Evolutionary conservation across 2,888 invertebrate genomes (phyloP).

Genomic region (Zhuqinia jingwanae): DNA sequence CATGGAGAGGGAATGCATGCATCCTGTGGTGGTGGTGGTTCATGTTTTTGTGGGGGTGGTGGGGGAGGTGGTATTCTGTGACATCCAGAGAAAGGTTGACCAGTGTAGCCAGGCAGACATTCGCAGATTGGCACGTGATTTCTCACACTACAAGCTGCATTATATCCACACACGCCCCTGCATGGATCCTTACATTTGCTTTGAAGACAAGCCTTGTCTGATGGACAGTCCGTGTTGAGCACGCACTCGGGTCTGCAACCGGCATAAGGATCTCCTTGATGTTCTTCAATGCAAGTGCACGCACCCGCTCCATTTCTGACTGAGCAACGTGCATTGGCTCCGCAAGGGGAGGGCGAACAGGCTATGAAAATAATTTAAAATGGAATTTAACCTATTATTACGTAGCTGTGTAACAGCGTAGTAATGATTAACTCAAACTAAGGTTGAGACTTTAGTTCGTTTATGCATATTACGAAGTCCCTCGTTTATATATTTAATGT

Average conservation of each 20-base stretch:
- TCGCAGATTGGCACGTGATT: conserved; percentile 88
- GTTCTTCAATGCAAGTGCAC: conserved; percentile 87
- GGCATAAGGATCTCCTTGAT: conserved; percentile 88
- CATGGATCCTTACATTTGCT: conserved; percentile 84
- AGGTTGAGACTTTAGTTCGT: no score
- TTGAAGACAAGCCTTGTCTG: conserved; percentile 81
- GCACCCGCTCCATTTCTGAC: conserved; percentile 83
- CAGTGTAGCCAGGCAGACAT: conserved; percentile 85
- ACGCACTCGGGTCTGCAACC: conserved; percentile 93
- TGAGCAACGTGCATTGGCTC: conserved; percentile 87
- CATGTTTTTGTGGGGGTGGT: conserved; percentile 77
- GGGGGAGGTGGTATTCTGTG: conserved; percentile 53
- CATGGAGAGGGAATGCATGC: conserved; percentile 79
- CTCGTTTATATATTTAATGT: no score
- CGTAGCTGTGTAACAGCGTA: no score
- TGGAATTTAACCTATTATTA: no score
- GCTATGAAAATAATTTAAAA: no score
- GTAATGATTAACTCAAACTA: no score
- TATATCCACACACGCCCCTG: conserved; percentile 84
- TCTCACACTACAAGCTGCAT: conserved; percentile 87
- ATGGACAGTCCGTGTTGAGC: conserved; percentile 91
- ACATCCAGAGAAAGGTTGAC: conserved; percentile 82
- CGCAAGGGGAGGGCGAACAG: conserved; percentile 84
- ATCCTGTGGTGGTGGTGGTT: conserved; percentile 80
- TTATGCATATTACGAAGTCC: no score